Percentiles rank a stretch among this genome's conserved stretches.
These are phyloP conservation scores for Gallinago solitaria DNA, from an alignment of 2,797 vertebrate species.

Conservation along the genomic window DNA sequence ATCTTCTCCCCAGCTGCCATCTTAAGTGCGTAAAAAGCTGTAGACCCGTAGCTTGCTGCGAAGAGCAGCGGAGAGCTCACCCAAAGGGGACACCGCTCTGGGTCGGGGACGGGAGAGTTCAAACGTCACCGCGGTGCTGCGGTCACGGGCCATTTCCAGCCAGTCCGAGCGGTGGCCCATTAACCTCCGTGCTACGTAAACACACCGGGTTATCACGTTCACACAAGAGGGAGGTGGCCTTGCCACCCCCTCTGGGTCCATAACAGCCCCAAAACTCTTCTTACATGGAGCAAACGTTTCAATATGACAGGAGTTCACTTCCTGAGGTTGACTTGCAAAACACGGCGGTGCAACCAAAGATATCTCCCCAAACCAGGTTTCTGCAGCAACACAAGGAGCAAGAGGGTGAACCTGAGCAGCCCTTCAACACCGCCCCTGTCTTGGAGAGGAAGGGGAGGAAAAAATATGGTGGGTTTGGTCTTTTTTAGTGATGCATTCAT, in stretches of 20 bases:
- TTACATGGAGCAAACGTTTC: not conserved
- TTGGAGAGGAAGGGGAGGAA: not conserved
- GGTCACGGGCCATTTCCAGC: not conserved
- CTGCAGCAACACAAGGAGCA: not conserved
- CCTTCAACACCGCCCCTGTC: not conserved
- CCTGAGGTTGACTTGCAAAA: fast-evolving
- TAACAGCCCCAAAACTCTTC: not conserved
- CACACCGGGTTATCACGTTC: fast-evolving
- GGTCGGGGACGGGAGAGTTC: not conserved
- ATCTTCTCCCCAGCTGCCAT: not conserved
- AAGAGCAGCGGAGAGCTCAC: not conserved
- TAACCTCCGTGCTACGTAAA: not conserved
- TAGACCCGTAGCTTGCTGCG: not conserved
- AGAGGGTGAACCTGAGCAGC: not conserved
- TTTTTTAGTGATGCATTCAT: not conserved
- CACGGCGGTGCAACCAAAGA: not conserved
- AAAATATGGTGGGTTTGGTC: not conserved
- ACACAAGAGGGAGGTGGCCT: not conserved
- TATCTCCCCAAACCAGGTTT: not conserved
- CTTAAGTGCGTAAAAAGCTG: not conserved
- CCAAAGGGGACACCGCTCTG: not conserved
- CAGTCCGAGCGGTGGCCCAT: not conserved
- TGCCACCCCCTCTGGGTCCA: not conserved
- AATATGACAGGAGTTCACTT: fast-evolving
- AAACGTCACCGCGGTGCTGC: fast-evolving